Evolutionary conservation across 1,140 invertebrate genomes (phyloP), one percentile per base, ranked within the genome.

Genomic region (Drosophila mojavensis): DNA sequence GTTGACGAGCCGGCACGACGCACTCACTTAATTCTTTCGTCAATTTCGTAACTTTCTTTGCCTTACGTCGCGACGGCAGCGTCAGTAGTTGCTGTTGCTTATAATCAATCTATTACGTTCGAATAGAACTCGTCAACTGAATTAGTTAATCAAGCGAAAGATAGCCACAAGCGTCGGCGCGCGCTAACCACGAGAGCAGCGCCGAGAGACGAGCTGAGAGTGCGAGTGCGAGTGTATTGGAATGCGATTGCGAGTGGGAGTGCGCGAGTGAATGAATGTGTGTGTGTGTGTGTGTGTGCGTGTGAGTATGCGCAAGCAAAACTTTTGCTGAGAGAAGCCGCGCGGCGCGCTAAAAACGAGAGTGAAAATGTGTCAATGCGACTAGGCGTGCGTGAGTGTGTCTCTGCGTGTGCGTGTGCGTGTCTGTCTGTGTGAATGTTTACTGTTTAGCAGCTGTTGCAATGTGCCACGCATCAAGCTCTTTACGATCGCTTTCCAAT

Each of bases 121-220:
- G 84, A 82, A 78, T 91, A 91, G 89, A 91, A 91, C 84, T 90
- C 84, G 89, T 89, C 90, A 89, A 91, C 89, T 91, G 86, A 91
- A 91, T 91, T 91, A 91, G 80, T 91, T 91, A 89, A 91, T 91
- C 90, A 89, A 77, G 74, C 72, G 43, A 72, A 79, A 89, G 86
- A 90, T 86, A 89, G 89, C 81, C 84, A 59, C 74, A 82, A 88
- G 75, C 85, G 72, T 72, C 64, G 62, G 65, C 63, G 75, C 70
- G 58, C 62, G 54, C 17, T 43, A 7, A 17, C 28, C 36, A 26
- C 39, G 36, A 55, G 43, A 69, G 58, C 61, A 55, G 28, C 30
- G 43, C 15, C 20, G 26, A 47, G 55, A 65, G 67, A 70, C 39
- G 39, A 70, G 36, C 26, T 48, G 30, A 43, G 41, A 66, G 56